These are phyloP conservation scores for Peromyscus nudipes DNA, from an alignment of 2,797 vertebrate species.

Conservation along the genomic window DNA sequence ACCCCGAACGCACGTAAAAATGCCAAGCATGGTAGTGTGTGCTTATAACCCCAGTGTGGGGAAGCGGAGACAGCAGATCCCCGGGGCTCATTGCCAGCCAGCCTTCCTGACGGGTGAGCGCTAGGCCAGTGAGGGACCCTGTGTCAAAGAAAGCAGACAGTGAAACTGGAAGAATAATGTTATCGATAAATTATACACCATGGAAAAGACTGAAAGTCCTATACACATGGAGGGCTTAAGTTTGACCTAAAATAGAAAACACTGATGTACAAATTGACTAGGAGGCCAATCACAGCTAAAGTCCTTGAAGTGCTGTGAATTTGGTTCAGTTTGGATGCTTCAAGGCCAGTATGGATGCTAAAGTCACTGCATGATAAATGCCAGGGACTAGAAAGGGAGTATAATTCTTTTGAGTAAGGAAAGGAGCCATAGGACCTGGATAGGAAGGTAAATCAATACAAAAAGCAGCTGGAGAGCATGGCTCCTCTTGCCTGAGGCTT, in stretches of 20 bases:
- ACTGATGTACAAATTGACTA: neutral
- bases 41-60: neutral
- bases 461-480: neutral
- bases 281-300: neutral
- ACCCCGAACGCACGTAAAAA: neutral
- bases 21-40: neutral
- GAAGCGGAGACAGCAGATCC: neutral
- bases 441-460: neutral
- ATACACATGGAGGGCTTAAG: neutral
- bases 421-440: neutral
- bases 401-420: neutral
- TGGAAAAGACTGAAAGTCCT: neutral
- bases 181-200: neutral
- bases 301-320: neutral
- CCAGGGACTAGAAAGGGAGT: neutral
- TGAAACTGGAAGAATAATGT: neutral
- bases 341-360: neutral
- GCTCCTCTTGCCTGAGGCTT: neutral
- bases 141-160: neutral
- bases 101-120: neutral
- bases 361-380: neutral
- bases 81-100: neutral
- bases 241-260: constrained; percentile 3
- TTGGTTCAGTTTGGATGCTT: constrained; percentile 2
- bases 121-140: neutral